Evolutionary conservation across 2,888 invertebrate species (phyloP).

Genomic region (Oligia latruncula): DNA sequence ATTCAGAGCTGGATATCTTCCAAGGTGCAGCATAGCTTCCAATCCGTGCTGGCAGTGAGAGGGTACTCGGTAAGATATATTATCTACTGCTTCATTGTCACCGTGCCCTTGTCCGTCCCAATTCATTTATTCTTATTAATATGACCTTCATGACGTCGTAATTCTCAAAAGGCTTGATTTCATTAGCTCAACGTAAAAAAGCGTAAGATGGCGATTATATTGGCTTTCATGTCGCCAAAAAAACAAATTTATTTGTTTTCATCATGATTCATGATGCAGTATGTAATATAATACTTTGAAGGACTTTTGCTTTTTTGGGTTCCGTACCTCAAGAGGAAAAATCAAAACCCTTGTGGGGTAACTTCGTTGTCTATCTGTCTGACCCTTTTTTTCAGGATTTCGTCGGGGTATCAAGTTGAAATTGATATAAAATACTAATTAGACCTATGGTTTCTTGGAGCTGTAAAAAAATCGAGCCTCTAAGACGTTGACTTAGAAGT

Average conservation of each 20-base stretch:
- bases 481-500: too few species aligned
- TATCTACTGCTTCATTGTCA: background rate
- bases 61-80: conserved; percentile 16
- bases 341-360: background rate
- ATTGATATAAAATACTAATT: background rate
- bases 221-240: background rate
- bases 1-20: background rate
- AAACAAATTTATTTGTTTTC: background rate
- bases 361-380: too few species aligned
- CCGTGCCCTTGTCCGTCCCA: too few species aligned
- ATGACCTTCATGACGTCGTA: background rate
- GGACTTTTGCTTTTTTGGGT: background rate
- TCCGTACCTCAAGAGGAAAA: background rate
- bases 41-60: conserved; percentile 8
- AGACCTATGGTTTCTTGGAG: background rate
- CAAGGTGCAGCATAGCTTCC: conserved; percentile 16
- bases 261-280: background rate
- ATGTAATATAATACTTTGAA: background rate
- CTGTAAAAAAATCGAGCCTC: background rate
- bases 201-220: background rate
- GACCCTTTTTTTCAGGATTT: too few species aligned
- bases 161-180: background rate
- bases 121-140: background rate
- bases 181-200: background rate
- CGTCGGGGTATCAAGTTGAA: too few species aligned